These are phyloP conservation scores for Bucco capensis DNA, from an alignment of 2,113 vertebrate genomes.

Conservation along the genomic window DNA sequence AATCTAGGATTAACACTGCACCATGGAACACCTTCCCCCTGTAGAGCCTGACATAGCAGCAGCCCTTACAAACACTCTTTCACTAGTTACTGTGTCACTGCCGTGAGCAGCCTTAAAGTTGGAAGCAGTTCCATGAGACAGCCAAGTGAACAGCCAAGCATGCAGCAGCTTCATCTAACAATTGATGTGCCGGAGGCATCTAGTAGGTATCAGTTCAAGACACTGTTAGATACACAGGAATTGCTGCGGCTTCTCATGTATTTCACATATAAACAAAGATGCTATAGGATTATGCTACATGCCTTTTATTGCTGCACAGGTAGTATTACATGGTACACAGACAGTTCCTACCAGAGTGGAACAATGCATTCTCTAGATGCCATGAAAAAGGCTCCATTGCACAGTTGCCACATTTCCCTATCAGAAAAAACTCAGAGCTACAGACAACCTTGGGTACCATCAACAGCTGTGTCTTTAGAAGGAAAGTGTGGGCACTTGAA, in stretches of 20 bases:
- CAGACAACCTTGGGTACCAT: accelerated
- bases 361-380: neutral
- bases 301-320: neutral
- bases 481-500: neutral
- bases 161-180: neutral
- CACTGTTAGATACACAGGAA: neutral
- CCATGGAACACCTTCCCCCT: neutral
- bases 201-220: neutral
- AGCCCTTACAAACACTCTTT: accelerated
- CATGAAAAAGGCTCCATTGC: accelerated
- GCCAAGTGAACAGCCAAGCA: neutral
- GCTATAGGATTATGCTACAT: neutral
- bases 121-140: accelerated
- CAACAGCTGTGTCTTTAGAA: no score
- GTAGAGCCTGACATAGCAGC: neutral
- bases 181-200: accelerated
- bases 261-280: neutral
- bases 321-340: accelerated
- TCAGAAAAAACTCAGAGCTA: neutral
- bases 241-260: neutral
- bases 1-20: accelerated
- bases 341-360: neutral
- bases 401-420: neutral
- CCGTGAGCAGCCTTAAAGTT: neutral
- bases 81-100: accelerated